phyloP scores from a whole-genome alignment of 2,888 invertebrate genomes.

The Shargacucullia verbasci region DNA sequence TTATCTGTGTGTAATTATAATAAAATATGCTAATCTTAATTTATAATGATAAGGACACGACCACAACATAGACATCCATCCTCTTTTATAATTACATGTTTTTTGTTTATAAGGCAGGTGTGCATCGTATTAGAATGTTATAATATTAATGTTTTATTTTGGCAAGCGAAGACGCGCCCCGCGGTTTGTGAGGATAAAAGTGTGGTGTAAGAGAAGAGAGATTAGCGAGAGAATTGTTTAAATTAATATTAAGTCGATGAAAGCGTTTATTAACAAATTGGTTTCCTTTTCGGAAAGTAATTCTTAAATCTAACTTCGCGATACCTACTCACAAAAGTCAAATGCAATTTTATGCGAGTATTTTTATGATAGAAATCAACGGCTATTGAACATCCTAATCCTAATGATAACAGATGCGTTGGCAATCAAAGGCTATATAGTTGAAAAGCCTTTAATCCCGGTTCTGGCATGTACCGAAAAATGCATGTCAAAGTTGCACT shows the following conservation, averaged over 20 bases:
- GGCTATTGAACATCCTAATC: too few species aligned
- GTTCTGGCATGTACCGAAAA: too few species aligned
- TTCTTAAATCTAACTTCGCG: too few species aligned
- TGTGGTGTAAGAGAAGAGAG: constrained; percentile 45
- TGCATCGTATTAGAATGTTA: constrained; percentile 74
- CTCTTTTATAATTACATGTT: constrained; percentile 56
- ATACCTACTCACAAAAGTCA: too few species aligned
- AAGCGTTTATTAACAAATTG: too few species aligned
- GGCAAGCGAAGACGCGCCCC: constrained; percentile 79
- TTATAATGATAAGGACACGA: constrained; percentile 34
- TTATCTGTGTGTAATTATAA: background rate
- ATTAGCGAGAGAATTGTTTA: constrained; percentile 7
- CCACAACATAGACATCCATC: constrained; percentile 53
- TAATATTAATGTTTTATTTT: constrained; percentile 87
- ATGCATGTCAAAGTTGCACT: too few species aligned
- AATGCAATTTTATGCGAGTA: too few species aligned
- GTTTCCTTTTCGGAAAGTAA: too few species aligned
- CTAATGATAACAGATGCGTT: too few species aligned
- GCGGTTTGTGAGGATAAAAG: constrained; percentile 53
- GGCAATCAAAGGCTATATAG: too few species aligned
- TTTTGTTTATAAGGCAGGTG: constrained; percentile 76
- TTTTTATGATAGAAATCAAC: too few species aligned
- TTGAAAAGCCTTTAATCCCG: too few species aligned
- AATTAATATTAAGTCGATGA: background rate
- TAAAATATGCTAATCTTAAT: constrained; percentile 45